Evolutionary conservation across 2,113 vertebrate species (phyloP).

Genomic region (Rhabdornis inornatus): DNA sequence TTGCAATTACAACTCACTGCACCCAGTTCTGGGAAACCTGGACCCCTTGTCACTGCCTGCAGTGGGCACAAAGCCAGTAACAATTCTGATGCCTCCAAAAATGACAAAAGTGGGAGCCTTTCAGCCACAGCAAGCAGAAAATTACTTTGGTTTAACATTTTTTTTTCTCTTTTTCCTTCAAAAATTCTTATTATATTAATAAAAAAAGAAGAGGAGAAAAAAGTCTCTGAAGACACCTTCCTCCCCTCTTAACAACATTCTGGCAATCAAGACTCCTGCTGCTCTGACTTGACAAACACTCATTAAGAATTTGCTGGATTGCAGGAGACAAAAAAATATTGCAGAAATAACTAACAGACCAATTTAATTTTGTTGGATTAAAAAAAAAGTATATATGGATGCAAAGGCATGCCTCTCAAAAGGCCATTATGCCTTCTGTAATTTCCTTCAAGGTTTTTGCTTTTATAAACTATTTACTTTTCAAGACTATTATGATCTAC

Average conservation of each 20-base stretch:
- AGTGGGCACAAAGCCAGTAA: not conserved
- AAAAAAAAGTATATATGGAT: not conserved
- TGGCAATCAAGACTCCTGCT: not conserved
- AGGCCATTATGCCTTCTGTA: not conserved
- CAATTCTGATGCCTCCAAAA: not conserved
- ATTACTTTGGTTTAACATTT: not conserved
- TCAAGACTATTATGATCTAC: not conserved
- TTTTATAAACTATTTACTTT: slow-evolving; percentile 2
- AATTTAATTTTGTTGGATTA: not conserved
- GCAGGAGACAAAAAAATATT: not conserved
- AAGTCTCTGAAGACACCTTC: not conserved
- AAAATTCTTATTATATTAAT: not conserved
- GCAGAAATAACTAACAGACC: not conserved
- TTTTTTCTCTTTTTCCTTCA: too few species aligned
- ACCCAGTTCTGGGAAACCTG: not conserved
- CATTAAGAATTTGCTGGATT: not conserved
- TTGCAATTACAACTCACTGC: not conserved
- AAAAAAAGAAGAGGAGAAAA: not conserved
- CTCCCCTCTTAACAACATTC: not conserved
- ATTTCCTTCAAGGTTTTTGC: not conserved
- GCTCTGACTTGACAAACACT: not conserved
- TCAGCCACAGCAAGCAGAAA: not conserved
- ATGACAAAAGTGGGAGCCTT: not conserved
- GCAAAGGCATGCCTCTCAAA: not conserved
- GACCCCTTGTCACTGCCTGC: not conserved